phyloP scores from a whole-genome alignment of 2,113 vertebrate species.

The Abramis brama region DNA sequence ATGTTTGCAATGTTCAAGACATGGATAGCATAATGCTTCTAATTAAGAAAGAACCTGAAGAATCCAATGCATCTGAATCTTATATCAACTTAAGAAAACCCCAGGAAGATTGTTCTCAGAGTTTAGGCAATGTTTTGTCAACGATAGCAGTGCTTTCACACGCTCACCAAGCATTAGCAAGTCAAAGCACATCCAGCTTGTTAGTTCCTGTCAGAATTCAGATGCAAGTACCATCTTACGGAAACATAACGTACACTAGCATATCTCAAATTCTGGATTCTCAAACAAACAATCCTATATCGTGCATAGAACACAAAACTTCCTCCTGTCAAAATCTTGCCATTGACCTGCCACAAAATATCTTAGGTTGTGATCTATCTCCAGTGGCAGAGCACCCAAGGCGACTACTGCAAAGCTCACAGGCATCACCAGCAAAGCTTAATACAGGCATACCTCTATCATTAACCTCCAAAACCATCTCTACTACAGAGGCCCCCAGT shows the following conservation, averaged over 20 bases:
- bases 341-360: slow-evolving; percentile 78
- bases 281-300: slow-evolving; percentile 78
- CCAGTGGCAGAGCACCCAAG: slow-evolving; percentile 76
- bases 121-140: slow-evolving; percentile 80
- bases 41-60: slow-evolving; percentile 65
- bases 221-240: slow-evolving; percentile 93
- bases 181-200: slow-evolving; percentile 77
- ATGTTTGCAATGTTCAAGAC: slow-evolving; percentile 73
- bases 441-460: slow-evolving; percentile 92
- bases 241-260: slow-evolving; percentile 96
- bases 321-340: slow-evolving; percentile 77
- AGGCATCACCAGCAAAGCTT: slow-evolving; percentile 85
- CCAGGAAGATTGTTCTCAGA: slow-evolving; percentile 82
- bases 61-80: slow-evolving; percentile 74
- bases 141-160: slow-evolving; percentile 78
- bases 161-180: slow-evolving; percentile 82
- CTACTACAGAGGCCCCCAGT: slow-evolving; percentile 84
- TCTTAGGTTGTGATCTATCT: slow-evolving; percentile 80
- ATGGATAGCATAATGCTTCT: slow-evolving; percentile 60
- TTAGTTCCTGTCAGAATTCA: slow-evolving; percentile 94
- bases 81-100: slow-evolving; percentile 77
- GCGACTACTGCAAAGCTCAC: slow-evolving; percentile 78
- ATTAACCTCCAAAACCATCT: slow-evolving; percentile 87
- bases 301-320: slow-evolving; percentile 55
- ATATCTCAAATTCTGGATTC: slow-evolving; percentile 90